phyloP scores from a whole-genome alignment of 2,113 vertebrate genomes.

The Saguinus imperator region DNA sequence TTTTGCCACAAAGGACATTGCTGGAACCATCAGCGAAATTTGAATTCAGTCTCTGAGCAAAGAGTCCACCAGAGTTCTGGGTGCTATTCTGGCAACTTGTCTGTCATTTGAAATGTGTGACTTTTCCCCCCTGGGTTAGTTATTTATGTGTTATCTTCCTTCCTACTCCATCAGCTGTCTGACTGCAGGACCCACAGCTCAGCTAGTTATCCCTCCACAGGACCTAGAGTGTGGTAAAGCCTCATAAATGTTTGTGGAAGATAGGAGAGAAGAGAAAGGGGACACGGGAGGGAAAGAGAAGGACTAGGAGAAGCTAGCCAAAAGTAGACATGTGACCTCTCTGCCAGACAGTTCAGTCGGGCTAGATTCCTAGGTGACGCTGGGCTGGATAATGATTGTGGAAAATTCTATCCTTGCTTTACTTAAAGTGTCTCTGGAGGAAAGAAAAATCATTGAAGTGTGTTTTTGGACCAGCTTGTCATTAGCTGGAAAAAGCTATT shows the following conservation, averaged over 20 bases:
- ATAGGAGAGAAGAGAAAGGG: background rate
- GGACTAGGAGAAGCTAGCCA: background rate
- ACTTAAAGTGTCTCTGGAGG: conserved; percentile 72
- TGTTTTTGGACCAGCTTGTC: conserved; percentile 71
- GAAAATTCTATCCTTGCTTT: conserved; percentile 65
- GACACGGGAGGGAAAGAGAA: background rate
- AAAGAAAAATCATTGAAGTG: conserved; percentile 55
- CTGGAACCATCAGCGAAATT: background rate
- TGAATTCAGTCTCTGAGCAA: background rate
- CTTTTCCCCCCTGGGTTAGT: background rate
- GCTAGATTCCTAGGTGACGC: conserved; percentile 41
- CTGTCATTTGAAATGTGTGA: background rate
- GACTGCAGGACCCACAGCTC: background rate
- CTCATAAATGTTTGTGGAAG: background rate
- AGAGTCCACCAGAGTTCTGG: accelerated
- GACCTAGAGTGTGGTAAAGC: background rate
- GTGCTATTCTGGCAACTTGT: background rate
- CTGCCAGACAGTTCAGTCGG: conserved; percentile 43
- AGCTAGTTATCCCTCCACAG: background rate
- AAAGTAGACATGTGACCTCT: background rate
- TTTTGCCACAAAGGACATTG: accelerated
- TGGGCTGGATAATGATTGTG: conserved; percentile 51
- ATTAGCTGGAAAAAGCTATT: conserved; percentile 72
- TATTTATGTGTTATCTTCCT: background rate
- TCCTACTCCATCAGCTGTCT: background rate